Base-by-base conservation (phyloP, 2,113 vertebrate species). In the Danionella cerebrum region DNA sequence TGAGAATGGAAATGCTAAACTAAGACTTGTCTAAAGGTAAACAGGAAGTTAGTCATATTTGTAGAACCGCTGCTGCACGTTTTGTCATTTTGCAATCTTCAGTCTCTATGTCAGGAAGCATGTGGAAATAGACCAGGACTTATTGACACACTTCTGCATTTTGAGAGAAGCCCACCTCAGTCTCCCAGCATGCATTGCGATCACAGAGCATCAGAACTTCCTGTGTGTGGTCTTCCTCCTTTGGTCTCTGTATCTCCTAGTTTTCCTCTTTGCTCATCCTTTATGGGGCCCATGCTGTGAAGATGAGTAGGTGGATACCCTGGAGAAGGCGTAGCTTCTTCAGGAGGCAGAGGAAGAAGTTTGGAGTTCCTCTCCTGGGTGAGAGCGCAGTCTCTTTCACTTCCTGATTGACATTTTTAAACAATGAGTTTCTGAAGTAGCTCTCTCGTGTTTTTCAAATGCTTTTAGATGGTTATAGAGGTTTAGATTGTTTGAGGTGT, bases 271-370 rank as follows among this genome's bases (percentile, higher is more conserved):
- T 16, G 41, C 60, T 67, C 14, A 55, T 65, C n/a, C 25, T 6
- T 50, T 66, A 84, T 71, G 55, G 31, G 14, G 29, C 14, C 18
- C n/a, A 24, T 1, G 22, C 2, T 21, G 55, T 85, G 83, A 87
- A 81, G 78, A 74, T 87, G 14, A 84, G 79, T 58, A 86, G 82
- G 69, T 89, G 88, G 89, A 73, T 82, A 69, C 79, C 79, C 1
- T 85, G 83, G 85, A 80, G 82, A 67, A 86, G 79, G 63, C 77
- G 36, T 1, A 75, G 73, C 70, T 69, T 84, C 65, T 87, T 84
- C 68, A 84, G 67, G 67, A 81, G 71, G 60, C 83, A 79, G 51
- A 67, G 9, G 54, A 87, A 80, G 70, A 58, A 63, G 24, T 27
- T 69, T 8, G 29, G 50, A 64, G 4, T 70, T 73, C 31, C 41